Percentiles rank a stretch among this genome's conserved stretches.
phyloP scores from a whole-genome alignment of 1,140 invertebrate species.

The Lepeophtheirus salmonis region DNA sequence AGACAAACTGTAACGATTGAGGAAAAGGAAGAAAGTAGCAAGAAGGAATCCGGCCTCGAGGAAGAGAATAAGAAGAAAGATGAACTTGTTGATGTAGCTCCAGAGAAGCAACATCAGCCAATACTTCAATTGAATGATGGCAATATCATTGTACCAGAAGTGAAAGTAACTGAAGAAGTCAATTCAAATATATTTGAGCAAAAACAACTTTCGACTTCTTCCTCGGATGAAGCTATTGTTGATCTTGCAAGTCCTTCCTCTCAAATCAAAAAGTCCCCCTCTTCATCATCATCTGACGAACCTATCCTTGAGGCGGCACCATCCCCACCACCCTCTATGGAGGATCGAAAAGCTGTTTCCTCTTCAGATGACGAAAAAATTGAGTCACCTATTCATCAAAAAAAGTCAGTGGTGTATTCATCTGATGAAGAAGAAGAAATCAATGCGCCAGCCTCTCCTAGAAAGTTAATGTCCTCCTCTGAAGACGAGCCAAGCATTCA shows the following conservation, averaged over 20 bases:
- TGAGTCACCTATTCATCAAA: background rate
- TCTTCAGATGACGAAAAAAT: background rate
- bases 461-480: no score
- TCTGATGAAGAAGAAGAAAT: background rate
- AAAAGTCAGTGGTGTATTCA: background rate
- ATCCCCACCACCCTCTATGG: no score
- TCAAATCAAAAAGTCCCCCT: background rate
- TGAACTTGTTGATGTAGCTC: background rate
- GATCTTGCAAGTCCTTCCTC: background rate
- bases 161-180: background rate
- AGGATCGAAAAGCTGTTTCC: no score
- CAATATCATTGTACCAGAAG: no score
- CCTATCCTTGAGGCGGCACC: background rate
- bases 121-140: no score
- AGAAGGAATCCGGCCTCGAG: background rate
- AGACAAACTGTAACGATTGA: background rate
- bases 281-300: background rate
- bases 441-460: no score
- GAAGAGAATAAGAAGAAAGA: background rate
- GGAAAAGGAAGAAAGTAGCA: background rate
- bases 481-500: background rate
- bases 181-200: no score
- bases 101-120: background rate
- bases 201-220: no score
- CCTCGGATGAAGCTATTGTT: no score